Evolutionary conservation across 2,797 vertebrate species (phyloP), one percentile per base, ranked within the genome.

Genomic region (Poeciliopsis gracilis): DNA sequence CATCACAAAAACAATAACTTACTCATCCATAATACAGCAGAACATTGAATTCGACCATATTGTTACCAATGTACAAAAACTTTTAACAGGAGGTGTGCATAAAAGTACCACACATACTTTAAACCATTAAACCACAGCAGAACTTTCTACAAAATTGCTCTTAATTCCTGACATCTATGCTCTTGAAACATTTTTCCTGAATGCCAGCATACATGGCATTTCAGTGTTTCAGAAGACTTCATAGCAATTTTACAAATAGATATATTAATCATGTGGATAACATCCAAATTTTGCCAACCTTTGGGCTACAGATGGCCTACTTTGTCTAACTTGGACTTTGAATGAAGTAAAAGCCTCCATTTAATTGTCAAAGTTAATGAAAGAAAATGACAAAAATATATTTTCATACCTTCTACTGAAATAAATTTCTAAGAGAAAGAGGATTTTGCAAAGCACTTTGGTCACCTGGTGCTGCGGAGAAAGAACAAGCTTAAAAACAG

Each of bases 301-400:
- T 85, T 89, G 76, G 67, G 80, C 80, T 51, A 73, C 75, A 49
- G 71, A 25, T 86, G 78, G 23, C 81, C 47, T 73, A 86, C 77
- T 88, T 87, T 82, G 81, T 89, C 77, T 84, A 66, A 88, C 88
- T 86, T 87, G 79, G 86, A 84, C 75, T 81, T 70, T 30, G 46
- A 33, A n/a, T 73, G 66, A 23, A 41, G 38, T 38, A 81, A 77
- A 69, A 41, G 16, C 2, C 23, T 46, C 16, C 23, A 47, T 28
- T 28, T 72, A 18, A 33, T 51, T 25, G 77, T 49, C 77, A 36
- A 18, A 72, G 23, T 28, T 2, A 46, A 43, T 80, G 76, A 7
- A 72, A 3, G 38, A 67, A 41, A 69, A 63, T 72, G 33, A 76
- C 51, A 77, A 30, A 36, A 33, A 45, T 46, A 25, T 73, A 38